Base-by-base conservation (phyloP, 2,797 vertebrate species). In the Monodelphis domestica region DNA sequence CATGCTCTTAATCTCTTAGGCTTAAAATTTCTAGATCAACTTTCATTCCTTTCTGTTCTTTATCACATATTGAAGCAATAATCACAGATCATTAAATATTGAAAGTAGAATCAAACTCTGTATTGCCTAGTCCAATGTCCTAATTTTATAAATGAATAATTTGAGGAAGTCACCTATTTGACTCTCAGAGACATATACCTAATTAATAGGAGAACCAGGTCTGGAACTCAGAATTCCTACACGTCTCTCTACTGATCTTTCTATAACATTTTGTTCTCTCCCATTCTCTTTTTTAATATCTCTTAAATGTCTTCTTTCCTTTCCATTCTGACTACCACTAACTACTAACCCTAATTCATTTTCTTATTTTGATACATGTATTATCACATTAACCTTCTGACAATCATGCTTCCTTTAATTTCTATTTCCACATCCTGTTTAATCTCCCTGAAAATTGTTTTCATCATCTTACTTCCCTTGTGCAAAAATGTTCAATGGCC, bases 341-440 rank as follows among this genome's bases (percentile, higher is more conserved):
- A 55, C 14, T 7, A 93, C n/a, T 87, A 59, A 52, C 21, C 54
- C 50, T 21, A 90, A 33, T 57, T 26, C 53, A 89, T 87, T 28
- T 57, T 6, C 89, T 96, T 92, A 94, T 89, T 93, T 59, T 50
- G 51, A 92, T n/a, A 94, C 87, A 94, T 91, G 38, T 96, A 12
- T 59, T 30, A 59, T 59, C 59, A 30, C 30, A 30, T 33, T 59
- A 59, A 33, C 11, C 10, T 59, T 30, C 30, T 59, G 33, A 59
- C 59, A 59, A 12, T 2, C 57, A 21, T 91, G 5, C 33, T 94
- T 89, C 57, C 56, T 53, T 12, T 91, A 88, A 28, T 53, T 53
- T 94, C 11, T 88, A 12, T 89, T 15, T 89, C 3, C 28, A 93
- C 30, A 21, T 91, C 93, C 95, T 57, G 5, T 78, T 38, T 92